A percentile compares a stretch with the other conserved stretches of the same genome.
phyloP scores from a whole-genome alignment of 2,888 invertebrate genomes.

The Piscicola geometra region DNA sequence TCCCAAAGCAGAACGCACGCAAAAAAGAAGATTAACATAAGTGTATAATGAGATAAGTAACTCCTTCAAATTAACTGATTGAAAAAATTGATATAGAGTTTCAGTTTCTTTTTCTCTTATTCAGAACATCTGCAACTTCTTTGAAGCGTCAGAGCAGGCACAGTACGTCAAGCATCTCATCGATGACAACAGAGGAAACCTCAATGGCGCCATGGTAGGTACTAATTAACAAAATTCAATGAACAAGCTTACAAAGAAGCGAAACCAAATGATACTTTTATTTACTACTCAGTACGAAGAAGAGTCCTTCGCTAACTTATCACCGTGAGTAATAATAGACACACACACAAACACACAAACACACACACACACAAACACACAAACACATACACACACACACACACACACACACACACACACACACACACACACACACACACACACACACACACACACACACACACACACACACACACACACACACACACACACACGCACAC shows the following conservation, averaged over 20 bases:
- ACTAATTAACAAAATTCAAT: no score
- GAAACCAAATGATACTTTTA: no score
- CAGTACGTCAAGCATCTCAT: slow-evolving; percentile 19
- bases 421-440: not conserved
- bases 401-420: not conserved
- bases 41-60: no score
- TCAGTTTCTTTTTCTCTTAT: no score
- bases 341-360: slow-evolving; percentile 2
- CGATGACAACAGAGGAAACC: not conserved
- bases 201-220: slow-evolving; percentile 31
- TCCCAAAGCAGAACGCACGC: no score
- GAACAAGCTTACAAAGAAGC: no score
- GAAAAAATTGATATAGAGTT: no score
- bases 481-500: not conserved
- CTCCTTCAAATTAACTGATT: no score
- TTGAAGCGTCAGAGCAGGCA: not conserved
- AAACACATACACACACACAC: not conserved
- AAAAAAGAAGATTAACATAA: no score
- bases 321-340: slow-evolving; percentile 32
- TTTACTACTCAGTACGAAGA: slow-evolving; percentile 29
- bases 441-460: no score
- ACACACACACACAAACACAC: slow-evolving; percentile 13
- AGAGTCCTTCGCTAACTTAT: slow-evolving; percentile 29
- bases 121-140: slow-evolving; percentile 29
- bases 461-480: no score